phyloP scores from a whole-genome alignment of 2,797 vertebrate species.

The Acipenser transmontanus region DNA sequence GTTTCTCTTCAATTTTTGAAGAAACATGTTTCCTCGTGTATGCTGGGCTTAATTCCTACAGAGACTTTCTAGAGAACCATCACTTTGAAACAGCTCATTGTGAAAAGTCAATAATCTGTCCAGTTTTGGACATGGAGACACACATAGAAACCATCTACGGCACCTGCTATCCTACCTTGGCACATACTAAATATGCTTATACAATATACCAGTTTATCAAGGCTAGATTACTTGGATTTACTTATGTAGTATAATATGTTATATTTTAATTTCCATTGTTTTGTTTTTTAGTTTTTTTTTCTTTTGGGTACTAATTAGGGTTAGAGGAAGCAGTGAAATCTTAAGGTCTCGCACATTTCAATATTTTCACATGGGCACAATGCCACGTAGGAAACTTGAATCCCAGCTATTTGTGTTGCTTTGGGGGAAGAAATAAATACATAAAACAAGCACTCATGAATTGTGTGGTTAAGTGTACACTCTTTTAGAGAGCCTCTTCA shows the following conservation, averaged over 20 bases:
- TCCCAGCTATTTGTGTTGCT: background rate
- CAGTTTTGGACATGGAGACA: background rate
- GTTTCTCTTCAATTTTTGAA: no score
- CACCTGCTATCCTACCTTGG: no score
- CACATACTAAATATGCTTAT: background rate
- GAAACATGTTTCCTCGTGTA: no score
- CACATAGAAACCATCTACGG: background rate
- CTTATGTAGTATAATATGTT: conserved; percentile 14
- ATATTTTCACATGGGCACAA: conserved; percentile 31
- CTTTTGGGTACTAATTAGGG: conserved; percentile 13
- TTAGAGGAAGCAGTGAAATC: conserved; percentile 26
- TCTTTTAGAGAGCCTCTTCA: no score
- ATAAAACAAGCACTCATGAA: no score
- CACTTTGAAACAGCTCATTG: no score
- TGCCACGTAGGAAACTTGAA: conserved; percentile 26
- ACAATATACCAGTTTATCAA: background rate
- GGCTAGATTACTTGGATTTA: conserved; percentile 21
- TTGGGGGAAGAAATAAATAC: no score
- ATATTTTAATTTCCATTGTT: conserved; percentile 16
- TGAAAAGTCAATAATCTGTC: background rate
- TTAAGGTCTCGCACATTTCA: conserved; percentile 4
- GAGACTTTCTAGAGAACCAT: no score
- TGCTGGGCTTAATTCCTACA: no score
- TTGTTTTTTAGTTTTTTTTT: conserved; percentile 33
- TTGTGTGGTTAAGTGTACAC: no score